Conservation (phyloP, 2,888 invertebrate species). For the Mayetiola destructor region DNA sequence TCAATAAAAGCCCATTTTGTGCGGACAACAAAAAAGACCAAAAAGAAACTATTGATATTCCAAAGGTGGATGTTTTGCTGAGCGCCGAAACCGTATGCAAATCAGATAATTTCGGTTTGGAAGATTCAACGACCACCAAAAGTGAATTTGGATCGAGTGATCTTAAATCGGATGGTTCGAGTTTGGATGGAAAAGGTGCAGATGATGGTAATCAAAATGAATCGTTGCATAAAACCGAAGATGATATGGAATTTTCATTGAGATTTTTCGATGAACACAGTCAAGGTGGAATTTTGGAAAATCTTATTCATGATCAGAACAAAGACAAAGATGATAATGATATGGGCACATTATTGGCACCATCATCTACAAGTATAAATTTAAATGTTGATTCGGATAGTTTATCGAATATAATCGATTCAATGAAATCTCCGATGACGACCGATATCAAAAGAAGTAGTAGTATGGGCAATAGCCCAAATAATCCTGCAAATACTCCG, state of each 20-base stretch:
- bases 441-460: background rate
- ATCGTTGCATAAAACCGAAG: background rate
- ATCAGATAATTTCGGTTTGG: background rate
- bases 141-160: background rate
- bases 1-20: background rate
- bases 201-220: background rate
- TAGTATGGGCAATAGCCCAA: slow-evolving; percentile 1
- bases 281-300: slow-evolving; percentile 6
- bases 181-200: background rate
- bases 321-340: background rate
- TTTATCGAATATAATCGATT: slow-evolving; percentile 2
- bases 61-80: background rate
- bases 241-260: slow-evolving; percentile 3
- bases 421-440: background rate
- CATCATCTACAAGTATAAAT: background rate
- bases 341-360: background rate
- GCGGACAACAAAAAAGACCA: background rate
- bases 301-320: background rate
- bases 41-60: too few species aligned
- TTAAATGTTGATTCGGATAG: background rate
- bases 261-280: background rate
- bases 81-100: background rate
- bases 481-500: background rate
- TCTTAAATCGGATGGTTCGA: background rate
- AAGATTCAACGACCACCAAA: background rate